These are phyloP conservation scores for Thermophis baileyi DNA, from an alignment of 2,113 vertebrate genomes.

Conservation along the genomic window DNA sequence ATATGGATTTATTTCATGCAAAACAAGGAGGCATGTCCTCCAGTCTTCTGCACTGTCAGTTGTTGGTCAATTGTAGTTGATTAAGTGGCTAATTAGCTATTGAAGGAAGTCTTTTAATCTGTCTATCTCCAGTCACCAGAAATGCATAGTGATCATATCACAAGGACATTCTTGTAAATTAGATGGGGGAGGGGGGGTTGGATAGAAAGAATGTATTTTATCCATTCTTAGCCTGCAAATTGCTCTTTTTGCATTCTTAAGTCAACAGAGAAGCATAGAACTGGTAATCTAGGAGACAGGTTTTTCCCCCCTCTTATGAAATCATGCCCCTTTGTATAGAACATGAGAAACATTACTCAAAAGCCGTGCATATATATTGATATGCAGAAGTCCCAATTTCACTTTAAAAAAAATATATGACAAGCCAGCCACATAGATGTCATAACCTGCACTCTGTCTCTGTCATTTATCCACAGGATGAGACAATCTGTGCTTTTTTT, in stretches of 20 bases:
- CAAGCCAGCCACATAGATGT: neutral
- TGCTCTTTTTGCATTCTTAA: neutral
- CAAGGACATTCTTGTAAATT: neutral
- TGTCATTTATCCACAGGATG: neutral
- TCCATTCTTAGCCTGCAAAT: neutral
- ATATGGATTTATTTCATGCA: neutral
- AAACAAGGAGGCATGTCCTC: neutral
- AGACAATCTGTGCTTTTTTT: neutral
- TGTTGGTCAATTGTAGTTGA: neutral
- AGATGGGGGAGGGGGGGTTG: neutral
- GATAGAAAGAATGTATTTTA: neutral
- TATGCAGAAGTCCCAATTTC: neutral
- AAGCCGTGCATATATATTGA: neutral
- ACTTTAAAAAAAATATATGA: neutral
- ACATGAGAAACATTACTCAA: neutral
- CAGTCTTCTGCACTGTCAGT: neutral
- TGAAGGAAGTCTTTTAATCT: conserved; percentile 9
- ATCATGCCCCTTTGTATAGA: neutral
- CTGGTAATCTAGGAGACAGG: neutral
- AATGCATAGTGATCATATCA: neutral
- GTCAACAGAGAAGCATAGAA: neutral
- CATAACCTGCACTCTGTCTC: neutral
- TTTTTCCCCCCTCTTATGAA: neutral
- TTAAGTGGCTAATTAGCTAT: conserved; percentile 20
- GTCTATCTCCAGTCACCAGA: neutral